Conservation (phyloP, 1,140 invertebrate species). For the Drosophila kikkawai region DNA sequence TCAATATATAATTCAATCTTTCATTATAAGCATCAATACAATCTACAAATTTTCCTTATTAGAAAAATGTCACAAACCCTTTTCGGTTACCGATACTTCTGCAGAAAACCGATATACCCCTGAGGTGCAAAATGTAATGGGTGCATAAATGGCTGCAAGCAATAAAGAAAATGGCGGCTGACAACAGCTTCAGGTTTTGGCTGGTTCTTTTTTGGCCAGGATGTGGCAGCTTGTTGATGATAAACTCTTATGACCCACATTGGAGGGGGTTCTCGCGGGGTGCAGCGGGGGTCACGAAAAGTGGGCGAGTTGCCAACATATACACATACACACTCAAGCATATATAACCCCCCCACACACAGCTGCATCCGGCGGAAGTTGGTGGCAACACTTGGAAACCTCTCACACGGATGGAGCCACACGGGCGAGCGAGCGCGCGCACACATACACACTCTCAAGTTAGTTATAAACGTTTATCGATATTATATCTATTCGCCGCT, state of each 20-base stretch:
- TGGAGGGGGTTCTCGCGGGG: constrained; percentile 10
- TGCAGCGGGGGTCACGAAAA: constrained; percentile 12
- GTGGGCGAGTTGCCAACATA: constrained; percentile 40
- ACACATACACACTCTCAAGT: constrained; percentile 60
- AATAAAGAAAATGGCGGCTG: constrained; percentile 56
- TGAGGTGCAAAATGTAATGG: constrained; percentile 7
- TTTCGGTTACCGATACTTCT: neutral
- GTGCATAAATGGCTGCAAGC: constrained; percentile 31
- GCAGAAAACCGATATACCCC: constrained; percentile 13
- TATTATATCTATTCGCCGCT: constrained; percentile 63
- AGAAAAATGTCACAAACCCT: neutral
- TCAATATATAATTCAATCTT: neutral
- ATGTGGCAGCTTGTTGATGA: constrained; percentile 81
- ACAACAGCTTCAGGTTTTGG: constrained; percentile 58
- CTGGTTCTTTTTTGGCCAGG: constrained; percentile 60
- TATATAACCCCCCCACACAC: neutral
- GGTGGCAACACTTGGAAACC: constrained; percentile 68
- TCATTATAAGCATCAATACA: neutral
- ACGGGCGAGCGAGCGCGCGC: constrained; percentile 2
- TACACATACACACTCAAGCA: neutral
- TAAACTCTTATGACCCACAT: constrained; percentile 81
- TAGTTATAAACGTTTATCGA: constrained; percentile 82
- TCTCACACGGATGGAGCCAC: constrained; percentile 31
- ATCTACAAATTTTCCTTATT: too few species aligned
- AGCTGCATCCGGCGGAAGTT: constrained; percentile 77